These are phyloP conservation scores for Neoaliturus tenellus DNA, from an alignment of 2,888 invertebrate genomes.

Conservation along the genomic window DNA sequence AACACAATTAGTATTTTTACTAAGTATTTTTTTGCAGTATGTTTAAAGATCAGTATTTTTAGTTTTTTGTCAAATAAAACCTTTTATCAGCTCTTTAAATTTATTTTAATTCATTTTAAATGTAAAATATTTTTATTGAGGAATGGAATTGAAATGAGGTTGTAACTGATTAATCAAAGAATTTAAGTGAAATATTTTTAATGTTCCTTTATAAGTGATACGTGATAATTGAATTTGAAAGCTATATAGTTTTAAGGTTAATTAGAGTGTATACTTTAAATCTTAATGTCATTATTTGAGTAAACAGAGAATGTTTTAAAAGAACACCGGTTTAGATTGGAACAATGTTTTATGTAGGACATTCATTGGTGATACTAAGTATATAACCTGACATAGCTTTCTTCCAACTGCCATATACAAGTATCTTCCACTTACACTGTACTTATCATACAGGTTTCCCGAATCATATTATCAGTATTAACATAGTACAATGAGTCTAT, in stretches of 20 bases:
- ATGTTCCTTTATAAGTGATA: not conserved
- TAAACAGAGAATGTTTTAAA: not conserved
- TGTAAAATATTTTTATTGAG: not conserved
- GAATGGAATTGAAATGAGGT: not conserved
- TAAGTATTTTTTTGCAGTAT: too few relatives aligned
- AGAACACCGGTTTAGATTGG: not conserved
- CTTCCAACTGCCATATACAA: too few relatives aligned
- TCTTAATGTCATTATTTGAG: not conserved
- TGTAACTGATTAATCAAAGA: not conserved
- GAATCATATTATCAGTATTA: not conserved
- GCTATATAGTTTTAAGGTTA: not conserved
- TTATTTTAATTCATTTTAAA: not conserved
- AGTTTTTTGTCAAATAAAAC: conserved; percentile 4
- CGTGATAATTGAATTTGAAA: not conserved
- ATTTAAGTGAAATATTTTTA: not conserved
- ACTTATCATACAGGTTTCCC: not conserved
- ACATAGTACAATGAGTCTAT: not conserved
- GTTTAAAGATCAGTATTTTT: conserved; percentile 9
- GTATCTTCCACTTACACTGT: not conserved
- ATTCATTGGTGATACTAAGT: not conserved
- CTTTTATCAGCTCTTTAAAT: not conserved
- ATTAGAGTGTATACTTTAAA: not conserved
- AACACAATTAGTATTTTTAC: too few relatives aligned
- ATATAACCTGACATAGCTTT: not conserved
- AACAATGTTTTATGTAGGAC: not conserved